Percentiles rank a stretch among this genome's conserved stretches.
Conservation (phyloP, 2,113 vertebrate species). For the Camelus bactrianus region DNA sequence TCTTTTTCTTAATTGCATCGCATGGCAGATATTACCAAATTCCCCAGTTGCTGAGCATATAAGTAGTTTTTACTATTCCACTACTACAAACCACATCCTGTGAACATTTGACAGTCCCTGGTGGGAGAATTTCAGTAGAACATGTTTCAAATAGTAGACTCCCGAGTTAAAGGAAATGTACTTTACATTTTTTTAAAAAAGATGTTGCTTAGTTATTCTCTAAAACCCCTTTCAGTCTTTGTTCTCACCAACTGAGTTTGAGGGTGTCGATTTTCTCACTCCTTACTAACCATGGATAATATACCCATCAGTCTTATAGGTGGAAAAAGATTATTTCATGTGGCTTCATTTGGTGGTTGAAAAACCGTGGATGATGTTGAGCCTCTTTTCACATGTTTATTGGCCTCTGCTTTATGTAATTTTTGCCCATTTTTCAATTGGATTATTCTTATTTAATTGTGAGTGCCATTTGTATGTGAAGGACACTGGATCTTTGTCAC, state of each 20-base stretch:
- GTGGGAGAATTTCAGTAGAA: background rate
- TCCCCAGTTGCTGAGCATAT: background rate
- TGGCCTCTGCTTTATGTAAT: background rate
- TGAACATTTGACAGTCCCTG: background rate
- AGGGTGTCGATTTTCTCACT: background rate
- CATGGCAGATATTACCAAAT: background rate
- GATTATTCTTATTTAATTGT: slow-evolving; percentile 41
- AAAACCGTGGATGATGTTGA: background rate
- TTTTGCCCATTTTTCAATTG: background rate
- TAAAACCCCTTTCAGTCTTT: background rate
- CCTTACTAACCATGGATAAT: background rate
- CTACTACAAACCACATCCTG: background rate
- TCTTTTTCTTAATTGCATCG: background rate
- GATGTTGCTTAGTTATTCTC: background rate
- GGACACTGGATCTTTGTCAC: background rate
- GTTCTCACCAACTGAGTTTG: background rate
- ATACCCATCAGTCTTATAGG: background rate
- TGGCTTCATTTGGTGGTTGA: background rate
- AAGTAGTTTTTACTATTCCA: background rate
- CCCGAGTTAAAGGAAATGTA: background rate
- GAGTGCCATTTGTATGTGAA: background rate
- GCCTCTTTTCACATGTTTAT: background rate
- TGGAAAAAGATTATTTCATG: background rate
- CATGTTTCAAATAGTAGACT: background rate
- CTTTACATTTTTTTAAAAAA: background rate